Conservation (phyloP, 2,888 invertebrate species). For the Trissoscelio sp. region DNA sequence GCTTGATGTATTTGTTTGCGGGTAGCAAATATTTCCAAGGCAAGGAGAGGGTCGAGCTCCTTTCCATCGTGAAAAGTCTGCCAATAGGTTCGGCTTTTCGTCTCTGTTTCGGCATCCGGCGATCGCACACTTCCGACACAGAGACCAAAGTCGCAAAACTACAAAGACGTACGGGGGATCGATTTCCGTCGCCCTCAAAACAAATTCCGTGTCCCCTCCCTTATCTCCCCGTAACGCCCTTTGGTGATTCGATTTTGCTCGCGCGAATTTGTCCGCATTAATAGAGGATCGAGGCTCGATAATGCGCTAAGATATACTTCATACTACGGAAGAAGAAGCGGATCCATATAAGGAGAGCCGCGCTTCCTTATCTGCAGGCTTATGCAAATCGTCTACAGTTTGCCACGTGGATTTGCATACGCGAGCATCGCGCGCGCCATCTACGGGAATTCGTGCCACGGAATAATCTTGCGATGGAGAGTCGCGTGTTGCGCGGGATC, state of each 20-base stretch:
- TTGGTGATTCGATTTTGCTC: slow-evolving; percentile 1
- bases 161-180: slow-evolving; percentile 42
- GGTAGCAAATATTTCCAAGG: slow-evolving; percentile 50
- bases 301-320: slow-evolving; percentile 38
- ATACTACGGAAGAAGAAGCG: slow-evolving; percentile 69
- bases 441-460: slow-evolving; percentile 79
- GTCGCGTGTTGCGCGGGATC: slow-evolving; percentile 70
- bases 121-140: slow-evolving; percentile 30
- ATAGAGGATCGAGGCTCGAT: slow-evolving; percentile 58
- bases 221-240: slow-evolving; percentile 5
- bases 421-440: slow-evolving; percentile 74
- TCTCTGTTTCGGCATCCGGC: slow-evolving; percentile 33
- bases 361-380: slow-evolving; percentile 81
- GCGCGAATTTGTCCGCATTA: slow-evolving; percentile 46
- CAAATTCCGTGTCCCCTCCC: slow-evolving; percentile 25
- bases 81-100: slow-evolving; percentile 43
- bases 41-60: slow-evolving; percentile 42
- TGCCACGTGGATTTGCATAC: slow-evolving; percentile 81
- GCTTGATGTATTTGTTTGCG: slow-evolving; percentile 60
- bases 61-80: slow-evolving; percentile 45
- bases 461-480: slow-evolving; percentile 77
- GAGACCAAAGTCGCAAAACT: slow-evolving; percentile 32
- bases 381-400: slow-evolving; percentile 80
- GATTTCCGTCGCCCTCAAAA: slow-evolving; percentile 44
- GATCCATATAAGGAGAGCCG: slow-evolving; percentile 73